Base-by-base conservation (phyloP, 2,797 vertebrate species). In the Peromyscus aztecus region DNA sequence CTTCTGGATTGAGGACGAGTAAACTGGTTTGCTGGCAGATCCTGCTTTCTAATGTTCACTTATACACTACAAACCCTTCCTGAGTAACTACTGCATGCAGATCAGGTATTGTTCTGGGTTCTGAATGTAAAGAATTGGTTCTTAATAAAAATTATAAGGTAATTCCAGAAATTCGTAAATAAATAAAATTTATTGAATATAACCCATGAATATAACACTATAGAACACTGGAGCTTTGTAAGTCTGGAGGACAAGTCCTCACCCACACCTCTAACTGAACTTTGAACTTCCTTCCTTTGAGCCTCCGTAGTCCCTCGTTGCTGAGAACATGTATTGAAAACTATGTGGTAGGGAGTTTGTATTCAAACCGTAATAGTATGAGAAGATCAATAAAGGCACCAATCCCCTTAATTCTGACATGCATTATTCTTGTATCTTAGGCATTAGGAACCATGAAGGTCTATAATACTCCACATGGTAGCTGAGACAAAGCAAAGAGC, bases 11-110 rank as follows among this genome's bases (percentile, higher is more conserved):
- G 67, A 89, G 84, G 57, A 78, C 21, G 65, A 87, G 52, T n/a
- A 84, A 40, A 37, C 29, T n/a, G 16, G 67, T 59, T 80, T 57
- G 75, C 23, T 85, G 6, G n/a, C 13, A 84, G 6, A 65, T 14
- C 13, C 31, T 69, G 49, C 4, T 34, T 31, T 46, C 55, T 40
- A 49, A 5, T 34, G n/a, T 34, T 55, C 1, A 63, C 43, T 80
- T 19, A 52, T 14, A 57, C 16, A 57, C 31, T 57, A 52, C 61
- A 86, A 81, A 34, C 21, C 23, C 73, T 17, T 10, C 7, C 27
- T 40, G 34, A 65, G 55, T 0, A 0, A 4, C 40, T 2, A 6
- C 14, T 4, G 11, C 0, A 29, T 4, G 19, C 0, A 29, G 34
- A 37, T 27, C 29, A 90, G 90, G 82, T 0, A 84, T 31, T 17